Evolutionary conservation across 1,140 invertebrate species (phyloP).

Genomic region (Habropoda laboriosa): DNA sequence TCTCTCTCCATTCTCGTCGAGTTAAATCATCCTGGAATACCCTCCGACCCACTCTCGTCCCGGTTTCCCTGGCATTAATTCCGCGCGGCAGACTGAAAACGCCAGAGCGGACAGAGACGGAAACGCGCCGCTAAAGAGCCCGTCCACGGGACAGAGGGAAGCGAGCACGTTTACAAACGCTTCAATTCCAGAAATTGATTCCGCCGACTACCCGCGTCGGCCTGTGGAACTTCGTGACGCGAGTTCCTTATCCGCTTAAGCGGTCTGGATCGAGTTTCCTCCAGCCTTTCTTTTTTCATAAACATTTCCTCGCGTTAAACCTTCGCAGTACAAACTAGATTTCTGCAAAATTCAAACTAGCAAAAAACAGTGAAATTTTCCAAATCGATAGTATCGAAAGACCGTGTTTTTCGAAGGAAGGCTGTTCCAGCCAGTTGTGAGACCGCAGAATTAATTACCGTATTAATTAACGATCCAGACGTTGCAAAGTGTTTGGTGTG

Average conservation of each 20-base stretch:
- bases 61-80: constrained; percentile 53
- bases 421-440: background rate
- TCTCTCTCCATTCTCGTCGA: background rate
- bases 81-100: constrained; percentile 27
- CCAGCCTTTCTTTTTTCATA: background rate
- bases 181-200: constrained; percentile 33
- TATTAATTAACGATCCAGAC: constrained; percentile 40
- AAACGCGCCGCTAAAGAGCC: constrained; percentile 1
- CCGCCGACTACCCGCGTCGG: background rate
- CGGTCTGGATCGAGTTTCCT: background rate
- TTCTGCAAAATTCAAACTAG: no score
- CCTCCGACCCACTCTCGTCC: no score
- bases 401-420: no score
- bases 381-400: no score
- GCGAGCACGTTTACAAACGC: constrained; percentile 3
- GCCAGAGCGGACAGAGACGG: background rate
- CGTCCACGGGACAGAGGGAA: background rate
- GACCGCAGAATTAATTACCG: constrained; percentile 40
- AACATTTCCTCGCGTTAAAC: no score
- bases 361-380: no score
- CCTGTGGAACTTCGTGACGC: constrained; percentile 16
- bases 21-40: constrained; percentile 42
- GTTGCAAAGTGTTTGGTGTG: constrained; percentile 40
- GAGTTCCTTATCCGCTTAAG: constrained; percentile 2
- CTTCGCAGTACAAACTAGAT: no score